Evolutionary conservation across 2,888 invertebrate genomes (phyloP), one percentile per base, ranked within the genome.

Genomic region (Trissonchulus latispiculum): DNA sequence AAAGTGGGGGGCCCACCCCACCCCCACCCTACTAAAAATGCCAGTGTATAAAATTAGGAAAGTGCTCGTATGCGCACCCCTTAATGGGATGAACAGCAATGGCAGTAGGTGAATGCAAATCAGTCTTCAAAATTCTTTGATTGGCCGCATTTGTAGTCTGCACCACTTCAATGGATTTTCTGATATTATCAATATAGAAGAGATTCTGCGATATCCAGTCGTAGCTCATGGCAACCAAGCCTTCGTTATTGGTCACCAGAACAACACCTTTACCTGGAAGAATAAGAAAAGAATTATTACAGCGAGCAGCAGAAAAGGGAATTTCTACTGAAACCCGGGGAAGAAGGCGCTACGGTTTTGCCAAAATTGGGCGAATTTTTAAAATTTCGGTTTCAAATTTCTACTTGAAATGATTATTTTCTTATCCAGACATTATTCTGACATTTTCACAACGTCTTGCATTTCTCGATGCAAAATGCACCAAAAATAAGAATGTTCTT

Each of bases 1-100:
- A n/a, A n/a, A n/a, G n/a, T n/a, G n/a, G n/a, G n/a, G n/a, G n/a
- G n/a, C n/a, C n/a, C n/a, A n/a, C n/a, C n/a, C n/a, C n/a, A n/a
- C 33, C 36, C 59, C 71, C 71, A 61, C 62, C 2, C n/a, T 3
- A 68, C 1, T 71, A 74, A 37, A 70, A 70, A 36, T 70, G 2
- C 0, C 59, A 66, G 37, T 70, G 32, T 0, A 68, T 68, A 3
- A 18, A 71, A 36, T 2, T 61, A 3, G 28, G 15, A 23, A 15
- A 3, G 8, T 66, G n/a, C 64, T 23, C 36, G 29, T 28, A n/a
- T n/a, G 36, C 81, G 78, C 77, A 87, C 78, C 95, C 95, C 81
- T 90, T 90, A 82, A 94, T 94, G 0, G 97, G 97, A 85, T 97
- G 95, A 0, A 96, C 93, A 0, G 95, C 96, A 75, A 99, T 94